These are phyloP conservation scores for Amniataba percoides DNA, from an alignment of 2,797 vertebrate genomes.

Conservation along the genomic window DNA sequence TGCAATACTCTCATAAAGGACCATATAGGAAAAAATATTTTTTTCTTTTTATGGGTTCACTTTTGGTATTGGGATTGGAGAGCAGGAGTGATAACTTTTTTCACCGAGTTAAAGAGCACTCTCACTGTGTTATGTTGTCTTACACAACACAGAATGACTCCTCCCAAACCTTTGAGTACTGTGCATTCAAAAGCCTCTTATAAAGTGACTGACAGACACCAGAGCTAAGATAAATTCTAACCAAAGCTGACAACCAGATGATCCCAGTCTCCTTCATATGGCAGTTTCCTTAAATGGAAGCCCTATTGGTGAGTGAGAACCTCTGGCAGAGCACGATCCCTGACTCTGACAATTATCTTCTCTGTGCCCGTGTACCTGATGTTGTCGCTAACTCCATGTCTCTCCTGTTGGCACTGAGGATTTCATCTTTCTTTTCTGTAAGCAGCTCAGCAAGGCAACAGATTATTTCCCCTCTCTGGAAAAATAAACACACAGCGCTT, in stretches of 20 bases:
- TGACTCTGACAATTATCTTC: not conserved
- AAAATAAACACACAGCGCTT: conserved; percentile 31
- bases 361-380: conserved; percentile 83
- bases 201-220: not conserved
- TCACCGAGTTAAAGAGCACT: not conserved
- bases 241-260: not conserved
- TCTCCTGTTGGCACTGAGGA: conserved; percentile 94
- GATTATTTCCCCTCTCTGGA: conserved; percentile 94
- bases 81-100: not conserved
- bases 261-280: not conserved
- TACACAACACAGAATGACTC: not conserved
- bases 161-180: not conserved
- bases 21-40: not conserved
- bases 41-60: not conserved
- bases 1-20: not conserved
- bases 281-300: not conserved
- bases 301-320: not conserved
- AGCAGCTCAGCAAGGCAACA: conserved; percentile 93
- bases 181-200: conserved; percentile 3
- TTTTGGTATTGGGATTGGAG: too few species aligned
- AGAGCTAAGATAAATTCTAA: not conserved
- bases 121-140: not conserved
- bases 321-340: not conserved
- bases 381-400: conserved; percentile 91
- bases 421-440: conserved; percentile 94